Conservation (phyloP, 2,113 vertebrate species). For the Ptilorrhoa leucosticta region DNA sequence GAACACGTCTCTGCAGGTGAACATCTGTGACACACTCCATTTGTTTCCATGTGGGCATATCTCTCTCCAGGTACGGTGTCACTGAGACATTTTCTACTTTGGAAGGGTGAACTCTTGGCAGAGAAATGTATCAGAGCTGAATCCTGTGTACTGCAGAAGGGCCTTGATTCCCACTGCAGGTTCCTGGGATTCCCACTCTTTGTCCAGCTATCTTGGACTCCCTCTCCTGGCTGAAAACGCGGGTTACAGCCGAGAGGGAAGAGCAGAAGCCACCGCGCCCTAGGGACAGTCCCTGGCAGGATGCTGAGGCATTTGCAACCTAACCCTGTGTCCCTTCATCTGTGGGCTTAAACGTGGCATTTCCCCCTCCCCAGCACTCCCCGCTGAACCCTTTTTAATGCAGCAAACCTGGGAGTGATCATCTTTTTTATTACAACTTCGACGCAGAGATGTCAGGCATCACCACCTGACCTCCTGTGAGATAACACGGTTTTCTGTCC, state of each 20-base stretch:
- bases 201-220: not conserved
- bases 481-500: rapidly evolving
- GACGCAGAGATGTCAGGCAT: not conserved
- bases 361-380: not conserved
- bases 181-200: not conserved
- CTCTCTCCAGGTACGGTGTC: not conserved
- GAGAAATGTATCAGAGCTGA: not conserved
- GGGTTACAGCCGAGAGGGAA: not conserved
- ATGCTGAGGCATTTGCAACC: not conserved
- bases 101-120: not conserved
- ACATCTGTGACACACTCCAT: not conserved
- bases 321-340: rapidly evolving
- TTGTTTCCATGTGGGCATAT: not conserved
- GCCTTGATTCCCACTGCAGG: not conserved
- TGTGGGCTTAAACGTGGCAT: rapidly evolving
- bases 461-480: not conserved
- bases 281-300: not conserved
- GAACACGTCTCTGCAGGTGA: not conserved
- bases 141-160: not conserved
- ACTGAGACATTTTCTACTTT: not conserved
- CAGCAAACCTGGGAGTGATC: not conserved
- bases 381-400: not conserved
- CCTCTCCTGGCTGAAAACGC: constrained; percentile 31
- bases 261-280: not conserved
- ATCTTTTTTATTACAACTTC: not conserved